Evolutionary conservation across 2,888 invertebrate genomes (phyloP).

Genomic region (Calameuta filiformis): DNA sequence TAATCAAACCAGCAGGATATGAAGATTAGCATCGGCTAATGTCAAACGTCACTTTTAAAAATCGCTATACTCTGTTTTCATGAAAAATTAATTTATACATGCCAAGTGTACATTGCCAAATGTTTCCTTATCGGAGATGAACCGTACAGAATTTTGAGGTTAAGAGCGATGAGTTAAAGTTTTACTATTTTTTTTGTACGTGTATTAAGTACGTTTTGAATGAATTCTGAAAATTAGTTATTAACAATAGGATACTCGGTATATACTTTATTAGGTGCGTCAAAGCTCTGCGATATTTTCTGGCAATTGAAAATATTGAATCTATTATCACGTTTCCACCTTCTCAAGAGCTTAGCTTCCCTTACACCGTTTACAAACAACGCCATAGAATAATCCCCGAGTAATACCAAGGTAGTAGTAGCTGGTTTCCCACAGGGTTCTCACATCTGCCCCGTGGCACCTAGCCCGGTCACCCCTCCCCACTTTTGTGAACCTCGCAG

Average conservation of each 20-base stretch:
- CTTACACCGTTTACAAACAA: conserved; percentile 22
- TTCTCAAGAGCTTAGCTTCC: conserved; percentile 6
- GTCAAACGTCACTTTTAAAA: background rate
- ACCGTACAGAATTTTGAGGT: background rate
- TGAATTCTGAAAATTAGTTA: background rate
- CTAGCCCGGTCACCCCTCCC: conserved; percentile 30
- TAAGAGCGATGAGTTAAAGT: background rate
- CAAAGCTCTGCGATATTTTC: background rate
- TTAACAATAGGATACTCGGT: background rate
- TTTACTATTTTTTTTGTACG: background rate
- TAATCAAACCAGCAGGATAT: background rate
- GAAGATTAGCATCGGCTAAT: background rate
- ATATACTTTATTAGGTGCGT: background rate
- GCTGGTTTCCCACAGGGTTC: conserved; percentile 62
- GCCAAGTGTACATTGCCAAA: background rate
- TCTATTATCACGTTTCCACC: conserved; percentile 32
- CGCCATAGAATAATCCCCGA: conserved; percentile 1
- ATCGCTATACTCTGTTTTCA: background rate
- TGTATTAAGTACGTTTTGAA: background rate
- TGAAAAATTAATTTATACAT: background rate
- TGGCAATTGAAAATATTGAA: conserved; percentile 33
- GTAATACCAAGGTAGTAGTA: conserved; percentile 12
- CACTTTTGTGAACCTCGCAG: conserved; percentile 4
- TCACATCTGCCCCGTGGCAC: conserved; percentile 59
- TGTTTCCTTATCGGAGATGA: background rate